These are phyloP conservation scores for Nymphalis io DNA, from an alignment of 1,140 invertebrate genomes.

Conservation along the genomic window DNA sequence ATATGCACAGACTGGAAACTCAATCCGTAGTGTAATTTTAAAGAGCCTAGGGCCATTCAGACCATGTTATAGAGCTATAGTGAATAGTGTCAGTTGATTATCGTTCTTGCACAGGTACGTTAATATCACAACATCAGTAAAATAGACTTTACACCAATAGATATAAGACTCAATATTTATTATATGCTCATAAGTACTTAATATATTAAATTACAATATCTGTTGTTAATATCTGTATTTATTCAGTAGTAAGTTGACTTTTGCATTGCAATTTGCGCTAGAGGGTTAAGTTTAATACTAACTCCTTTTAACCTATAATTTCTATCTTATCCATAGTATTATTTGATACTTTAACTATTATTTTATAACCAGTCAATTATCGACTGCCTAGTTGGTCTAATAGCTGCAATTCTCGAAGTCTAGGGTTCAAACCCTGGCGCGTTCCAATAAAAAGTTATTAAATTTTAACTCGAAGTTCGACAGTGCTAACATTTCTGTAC, in stretches of 20 bases:
- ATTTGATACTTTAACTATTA: neutral
- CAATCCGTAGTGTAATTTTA: neutral
- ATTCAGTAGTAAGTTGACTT: constrained; percentile 10
- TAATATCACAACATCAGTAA: neutral
- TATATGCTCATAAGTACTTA: constrained; percentile 1
- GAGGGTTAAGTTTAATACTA: constrained; percentile 15
- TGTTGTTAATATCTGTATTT: constrained; percentile 21
- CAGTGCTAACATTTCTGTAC: too few species aligned
- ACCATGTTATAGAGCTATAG: constrained; percentile 7
- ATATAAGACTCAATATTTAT: neutral
- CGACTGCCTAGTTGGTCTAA: neutral
- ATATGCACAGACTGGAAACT: constrained; percentile 1
- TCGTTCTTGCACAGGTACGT: neutral
- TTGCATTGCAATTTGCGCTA: constrained; percentile 9
- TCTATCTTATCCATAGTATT: neutral
- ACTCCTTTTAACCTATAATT: constrained; percentile 9
- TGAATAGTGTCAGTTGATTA: neutral
- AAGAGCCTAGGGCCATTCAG: constrained; percentile 2
- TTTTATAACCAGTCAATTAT: neutral
- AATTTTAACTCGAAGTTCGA: too few species aligned
- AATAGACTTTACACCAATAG: neutral
- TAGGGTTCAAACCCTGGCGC: too few species aligned
- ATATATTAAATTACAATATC: constrained; percentile 14
- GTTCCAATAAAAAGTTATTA: too few species aligned
- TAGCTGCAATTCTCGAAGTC: too few species aligned